A percentile compares a stretch with the other conserved stretches of the same genome.
Conservation (phyloP, 1,140 invertebrate genomes). For the Muscidifurax raptorellus region DNA sequence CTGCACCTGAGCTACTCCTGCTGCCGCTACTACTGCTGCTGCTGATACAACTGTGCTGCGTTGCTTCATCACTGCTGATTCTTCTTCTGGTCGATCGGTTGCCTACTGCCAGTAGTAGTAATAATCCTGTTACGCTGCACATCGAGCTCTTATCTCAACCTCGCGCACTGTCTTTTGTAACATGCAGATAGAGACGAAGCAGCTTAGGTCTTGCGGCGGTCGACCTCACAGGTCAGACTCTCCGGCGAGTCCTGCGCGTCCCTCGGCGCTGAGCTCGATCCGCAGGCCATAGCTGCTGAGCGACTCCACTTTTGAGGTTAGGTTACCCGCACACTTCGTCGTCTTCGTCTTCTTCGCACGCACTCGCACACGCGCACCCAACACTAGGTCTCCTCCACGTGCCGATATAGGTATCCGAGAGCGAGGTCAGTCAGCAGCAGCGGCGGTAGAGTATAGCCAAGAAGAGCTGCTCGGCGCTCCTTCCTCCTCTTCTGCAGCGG, state of each 20-base stretch:
- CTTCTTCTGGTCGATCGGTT: not conserved
- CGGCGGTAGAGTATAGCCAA: no score
- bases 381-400: not conserved
- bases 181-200: not conserved
- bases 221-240: not conserved
- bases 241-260: conserved; percentile 34
- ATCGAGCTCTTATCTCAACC: not conserved
- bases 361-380: not conserved
- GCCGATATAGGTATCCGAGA: not conserved
- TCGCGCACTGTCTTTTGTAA: not conserved
- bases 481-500: no score
- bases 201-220: conserved; percentile 18
- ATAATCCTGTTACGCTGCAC: not conserved
- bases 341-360: not conserved
- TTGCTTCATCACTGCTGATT: conserved; percentile 23
- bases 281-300: conserved; percentile 3
- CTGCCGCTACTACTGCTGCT: conserved; percentile 11
- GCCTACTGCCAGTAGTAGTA: not conserved
- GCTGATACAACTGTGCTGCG: conserved; percentile 47
- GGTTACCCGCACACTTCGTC: not conserved
- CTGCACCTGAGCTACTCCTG: conserved; percentile 7
- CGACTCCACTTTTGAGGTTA: not conserved
- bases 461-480: not conserved
- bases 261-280: not conserved
- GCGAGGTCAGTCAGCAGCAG: not conserved